Conservation (phyloP, 2,888 invertebrate genomes). For the Stenurella melanura region DNA sequence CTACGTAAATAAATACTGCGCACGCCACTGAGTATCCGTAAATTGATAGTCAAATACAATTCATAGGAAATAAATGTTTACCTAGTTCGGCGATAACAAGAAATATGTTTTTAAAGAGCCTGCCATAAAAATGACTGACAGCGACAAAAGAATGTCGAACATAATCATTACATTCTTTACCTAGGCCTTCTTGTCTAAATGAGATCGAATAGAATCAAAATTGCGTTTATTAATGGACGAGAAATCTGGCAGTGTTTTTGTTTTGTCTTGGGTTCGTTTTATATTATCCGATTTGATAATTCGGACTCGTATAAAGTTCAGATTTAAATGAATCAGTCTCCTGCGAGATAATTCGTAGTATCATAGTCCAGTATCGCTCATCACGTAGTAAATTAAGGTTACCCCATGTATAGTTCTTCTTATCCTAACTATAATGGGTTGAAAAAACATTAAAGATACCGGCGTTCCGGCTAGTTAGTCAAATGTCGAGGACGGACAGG, state of each 20-base stretch:
- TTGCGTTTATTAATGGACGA: constrained; percentile 7
- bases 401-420: no score
- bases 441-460: no score
- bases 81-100: not conserved
- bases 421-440: no score
- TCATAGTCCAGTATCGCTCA: no score
- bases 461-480: no score
- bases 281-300: not conserved
- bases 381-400: no score
- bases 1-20: not conserved
- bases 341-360: not conserved
- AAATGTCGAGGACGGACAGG: no score
- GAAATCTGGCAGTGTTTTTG: constrained; percentile 15
- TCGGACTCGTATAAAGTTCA: constrained; percentile 9
- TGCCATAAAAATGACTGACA: not conserved
- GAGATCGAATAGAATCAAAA: not conserved
- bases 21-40: not conserved
- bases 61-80: not conserved
- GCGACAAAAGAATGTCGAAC: not conserved
- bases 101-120: not conserved
- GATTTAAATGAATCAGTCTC: not conserved
- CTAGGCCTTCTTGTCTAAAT: not conserved
- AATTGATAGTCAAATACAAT: not conserved
- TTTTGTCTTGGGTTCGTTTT: not conserved
- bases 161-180: not conserved